These are phyloP conservation scores for Microtus oregoni DNA, from an alignment of 2,113 vertebrate genomes.

Conservation along the genomic window DNA sequence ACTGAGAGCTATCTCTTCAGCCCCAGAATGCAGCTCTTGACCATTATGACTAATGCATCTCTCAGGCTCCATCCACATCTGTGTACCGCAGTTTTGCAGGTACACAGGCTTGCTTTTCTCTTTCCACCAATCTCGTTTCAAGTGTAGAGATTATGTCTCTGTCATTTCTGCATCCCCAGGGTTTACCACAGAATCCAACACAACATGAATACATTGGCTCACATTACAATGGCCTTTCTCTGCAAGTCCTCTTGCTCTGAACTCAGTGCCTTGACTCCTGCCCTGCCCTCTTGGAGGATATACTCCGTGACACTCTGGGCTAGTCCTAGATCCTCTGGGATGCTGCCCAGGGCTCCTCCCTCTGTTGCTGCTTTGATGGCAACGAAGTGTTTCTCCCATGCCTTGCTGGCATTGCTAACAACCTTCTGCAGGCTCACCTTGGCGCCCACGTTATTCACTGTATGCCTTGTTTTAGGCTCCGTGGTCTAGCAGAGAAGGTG, in stretches of 20 bases:
- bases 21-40: background rate
- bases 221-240: background rate
- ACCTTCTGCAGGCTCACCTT: background rate
- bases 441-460: background rate
- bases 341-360: background rate
- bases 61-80: fast-evolving
- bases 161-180: background rate
- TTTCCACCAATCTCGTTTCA: background rate
- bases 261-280: background rate
- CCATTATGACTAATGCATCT: fast-evolving
- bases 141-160: background rate
- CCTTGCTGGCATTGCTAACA: background rate
- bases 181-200: background rate
- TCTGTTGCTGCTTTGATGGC: background rate
- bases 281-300: background rate
- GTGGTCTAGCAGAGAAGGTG: background rate
- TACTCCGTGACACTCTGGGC: background rate
- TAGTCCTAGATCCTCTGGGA: background rate
- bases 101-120: background rate
- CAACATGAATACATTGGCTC: background rate
- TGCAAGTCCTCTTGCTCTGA: background rate
- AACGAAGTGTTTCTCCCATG: fast-evolving
- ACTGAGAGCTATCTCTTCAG: no score
- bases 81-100: background rate
- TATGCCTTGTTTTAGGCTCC: background rate